Percentiles rank a stretch among this genome's conserved stretches.
Evolutionary conservation across 2,797 vertebrate genomes (phyloP).

Genomic region (Salmo trutta): DNA sequence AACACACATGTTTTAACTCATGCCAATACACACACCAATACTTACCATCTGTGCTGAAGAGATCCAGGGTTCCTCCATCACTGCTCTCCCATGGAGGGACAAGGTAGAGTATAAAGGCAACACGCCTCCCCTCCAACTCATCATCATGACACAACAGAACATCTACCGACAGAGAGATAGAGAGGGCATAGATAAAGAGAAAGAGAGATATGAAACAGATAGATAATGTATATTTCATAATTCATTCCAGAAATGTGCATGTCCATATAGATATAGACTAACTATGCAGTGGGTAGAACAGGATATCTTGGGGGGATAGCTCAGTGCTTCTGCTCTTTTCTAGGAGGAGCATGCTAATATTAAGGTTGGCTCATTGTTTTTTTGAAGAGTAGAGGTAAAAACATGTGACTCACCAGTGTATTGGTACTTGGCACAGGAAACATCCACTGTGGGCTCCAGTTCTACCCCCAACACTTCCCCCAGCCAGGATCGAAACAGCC

Average conservation of each 20-base stretch:
- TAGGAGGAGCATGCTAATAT: neutral
- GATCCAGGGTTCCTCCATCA: slow-evolving; percentile 88
- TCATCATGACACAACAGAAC: slow-evolving; percentile 93
- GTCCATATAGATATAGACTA: neutral
- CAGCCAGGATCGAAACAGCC: slow-evolving; percentile 88
- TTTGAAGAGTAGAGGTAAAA: neutral
- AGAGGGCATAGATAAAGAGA: neutral
- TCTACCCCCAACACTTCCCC: slow-evolving; percentile 81
- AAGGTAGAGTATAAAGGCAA: slow-evolving; percentile 95
- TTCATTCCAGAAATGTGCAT: neutral
- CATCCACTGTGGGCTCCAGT: slow-evolving; percentile 87
- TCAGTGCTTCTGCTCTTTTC: neutral
- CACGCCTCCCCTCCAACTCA: slow-evolving; percentile 90
- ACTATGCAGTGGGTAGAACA: neutral
- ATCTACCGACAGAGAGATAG: slow-evolving; percentile 72
- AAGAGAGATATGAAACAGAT: neutral
- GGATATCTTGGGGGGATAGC: neutral
- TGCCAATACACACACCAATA: neutral
- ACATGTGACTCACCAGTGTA: slow-evolving; percentile 82
- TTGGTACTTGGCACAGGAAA: slow-evolving; percentile 94
- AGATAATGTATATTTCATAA: neutral
- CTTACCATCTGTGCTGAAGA: slow-evolving; percentile 86
- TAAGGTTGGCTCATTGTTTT: neutral
- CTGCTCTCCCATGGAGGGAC: slow-evolving; percentile 86
- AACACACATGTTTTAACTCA: slow-evolving; percentile 5